A percentile compares a stretch with the other conserved stretches of the same genome.
Evolutionary conservation across 2,888 invertebrate species (phyloP).

Genomic region (Chelonus formosanus): DNA sequence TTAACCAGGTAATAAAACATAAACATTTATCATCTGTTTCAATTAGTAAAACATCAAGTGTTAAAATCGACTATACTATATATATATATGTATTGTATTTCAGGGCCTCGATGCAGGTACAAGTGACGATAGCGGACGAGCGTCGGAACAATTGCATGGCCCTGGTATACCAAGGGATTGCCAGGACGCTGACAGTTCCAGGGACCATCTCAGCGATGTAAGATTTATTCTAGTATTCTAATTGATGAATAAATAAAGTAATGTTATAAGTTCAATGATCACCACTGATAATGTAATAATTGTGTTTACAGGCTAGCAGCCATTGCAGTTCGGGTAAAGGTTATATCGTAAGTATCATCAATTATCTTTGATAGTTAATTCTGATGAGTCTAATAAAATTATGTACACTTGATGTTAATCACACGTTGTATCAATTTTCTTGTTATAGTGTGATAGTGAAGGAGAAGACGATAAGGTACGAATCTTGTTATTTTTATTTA

Average conservation of each 20-base stretch:
- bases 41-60: conserved; percentile 5
- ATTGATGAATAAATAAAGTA: too few species aligned
- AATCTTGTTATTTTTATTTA: conserved; percentile 46
- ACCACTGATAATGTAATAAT: conserved; percentile 21
- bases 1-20: conserved; percentile 57
- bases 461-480: conserved; percentile 91
- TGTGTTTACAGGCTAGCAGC: conserved; percentile 80
- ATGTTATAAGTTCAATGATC: conserved; percentile 50
- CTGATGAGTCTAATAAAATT: conserved; percentile 18
- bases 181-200: conserved; percentile 82
- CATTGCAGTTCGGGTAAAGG: conserved; percentile 93
- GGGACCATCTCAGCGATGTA: conserved; percentile 87
- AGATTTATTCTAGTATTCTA: conserved; percentile 61
- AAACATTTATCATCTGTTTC: conserved; percentile 10
- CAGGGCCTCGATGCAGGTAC: conserved; percentile 84
- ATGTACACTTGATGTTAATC: conserved; percentile 32
- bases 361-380: conserved; percentile 34
- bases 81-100: conserved; percentile 49
- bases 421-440: conserved; percentile 61
- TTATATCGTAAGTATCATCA: conserved; percentile 87
- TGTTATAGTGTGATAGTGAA: conserved; percentile 92
- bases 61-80: conserved; percentile 17
- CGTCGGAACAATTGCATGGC: conserved; percentile 81
- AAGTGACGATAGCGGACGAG: conserved; percentile 85
- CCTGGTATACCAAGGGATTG: conserved; percentile 67